Conservation (phyloP, 2,888 invertebrate genomes). For the Euspilapteryx auroguttella region DNA sequence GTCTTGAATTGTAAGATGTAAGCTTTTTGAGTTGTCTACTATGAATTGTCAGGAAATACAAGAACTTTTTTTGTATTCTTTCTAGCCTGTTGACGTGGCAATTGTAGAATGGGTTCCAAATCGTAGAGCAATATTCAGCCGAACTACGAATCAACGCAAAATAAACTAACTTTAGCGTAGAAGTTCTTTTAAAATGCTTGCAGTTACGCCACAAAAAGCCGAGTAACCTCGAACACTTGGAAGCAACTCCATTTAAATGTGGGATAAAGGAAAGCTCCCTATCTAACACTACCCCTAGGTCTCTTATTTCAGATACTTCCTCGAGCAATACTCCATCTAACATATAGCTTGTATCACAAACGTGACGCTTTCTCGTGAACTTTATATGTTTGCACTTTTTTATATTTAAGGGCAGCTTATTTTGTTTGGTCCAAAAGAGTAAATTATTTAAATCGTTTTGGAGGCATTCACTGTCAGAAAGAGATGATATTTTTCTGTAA, state of each 20-base stretch:
- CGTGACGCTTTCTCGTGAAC: background rate
- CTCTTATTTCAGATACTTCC: constrained; percentile 3
- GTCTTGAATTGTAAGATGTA: background rate
- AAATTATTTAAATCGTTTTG: constrained; percentile 7
- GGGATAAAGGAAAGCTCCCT: constrained; percentile 1
- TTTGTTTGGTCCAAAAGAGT: constrained; percentile 5
- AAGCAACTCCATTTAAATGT: constrained; percentile 3
- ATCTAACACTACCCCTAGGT: constrained; percentile 4
- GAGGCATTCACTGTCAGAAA: constrained; percentile 3
- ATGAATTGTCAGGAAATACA: background rate
- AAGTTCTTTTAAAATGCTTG: background rate
- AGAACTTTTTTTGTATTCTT: constrained; percentile 3
- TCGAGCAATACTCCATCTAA: background rate
- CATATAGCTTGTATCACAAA: constrained; percentile 3
- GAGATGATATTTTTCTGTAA: constrained; percentile 3
- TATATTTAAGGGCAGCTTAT: constrained; percentile 6
- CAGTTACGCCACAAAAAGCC: background rate
- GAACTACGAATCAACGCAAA: constrained; percentile 3
- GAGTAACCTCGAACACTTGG: constrained; percentile 2
- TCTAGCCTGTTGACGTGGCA: constrained; percentile 4
- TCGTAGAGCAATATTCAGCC: constrained; percentile 4
- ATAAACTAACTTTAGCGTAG: background rate
- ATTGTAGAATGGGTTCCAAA: constrained; percentile 5
- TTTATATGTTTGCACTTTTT: background rate
- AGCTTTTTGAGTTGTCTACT: background rate